Percentiles rank a stretch among this genome's conserved stretches.
Conservation (phyloP, 1,140 invertebrate genomes). For the Drosophila dunni region DNA sequence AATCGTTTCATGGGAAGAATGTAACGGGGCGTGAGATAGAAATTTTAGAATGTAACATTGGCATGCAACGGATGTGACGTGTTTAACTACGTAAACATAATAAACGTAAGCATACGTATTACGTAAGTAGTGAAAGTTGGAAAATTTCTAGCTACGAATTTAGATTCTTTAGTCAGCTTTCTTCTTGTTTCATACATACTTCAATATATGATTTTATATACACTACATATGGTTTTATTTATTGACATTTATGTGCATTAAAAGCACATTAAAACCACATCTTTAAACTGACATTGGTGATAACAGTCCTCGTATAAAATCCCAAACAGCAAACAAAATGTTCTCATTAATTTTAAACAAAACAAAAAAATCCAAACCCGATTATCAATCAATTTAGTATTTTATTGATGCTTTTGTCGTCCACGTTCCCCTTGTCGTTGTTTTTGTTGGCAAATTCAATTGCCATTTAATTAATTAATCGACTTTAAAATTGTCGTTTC, state of each 20-base stretch:
- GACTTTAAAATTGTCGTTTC: slow-evolving; percentile 76
- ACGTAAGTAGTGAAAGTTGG: slow-evolving; percentile 5
- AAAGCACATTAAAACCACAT: background rate
- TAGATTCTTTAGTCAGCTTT: no score
- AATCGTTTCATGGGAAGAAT: slow-evolving; percentile 56
- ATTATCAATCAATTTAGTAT: slow-evolving; percentile 75
- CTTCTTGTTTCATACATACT: no score
- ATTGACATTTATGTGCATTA: no score
- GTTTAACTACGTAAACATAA: slow-evolving; percentile 25
- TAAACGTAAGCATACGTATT: slow-evolving; percentile 3
- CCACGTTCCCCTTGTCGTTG: slow-evolving; percentile 13
- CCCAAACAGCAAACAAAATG: slow-evolving; percentile 43
- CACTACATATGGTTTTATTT: no score
- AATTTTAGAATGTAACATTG: slow-evolving; percentile 53
- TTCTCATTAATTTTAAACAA: slow-evolving; percentile 59
- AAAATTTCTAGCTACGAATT: no score
- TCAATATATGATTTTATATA: no score
- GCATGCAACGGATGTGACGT: slow-evolving; percentile 51
- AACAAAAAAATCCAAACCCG: slow-evolving; percentile 29
- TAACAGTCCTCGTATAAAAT: slow-evolving; percentile 46
- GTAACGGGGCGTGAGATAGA: slow-evolving; percentile 55
- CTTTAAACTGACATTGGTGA: slow-evolving; percentile 13
- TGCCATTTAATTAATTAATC: slow-evolving; percentile 81
- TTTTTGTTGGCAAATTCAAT: slow-evolving; percentile 65
- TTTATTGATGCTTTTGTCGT: slow-evolving; percentile 53